phyloP scores from a whole-genome alignment of 1,140 invertebrate genomes.

The Aphidius gifuensis region DNA sequence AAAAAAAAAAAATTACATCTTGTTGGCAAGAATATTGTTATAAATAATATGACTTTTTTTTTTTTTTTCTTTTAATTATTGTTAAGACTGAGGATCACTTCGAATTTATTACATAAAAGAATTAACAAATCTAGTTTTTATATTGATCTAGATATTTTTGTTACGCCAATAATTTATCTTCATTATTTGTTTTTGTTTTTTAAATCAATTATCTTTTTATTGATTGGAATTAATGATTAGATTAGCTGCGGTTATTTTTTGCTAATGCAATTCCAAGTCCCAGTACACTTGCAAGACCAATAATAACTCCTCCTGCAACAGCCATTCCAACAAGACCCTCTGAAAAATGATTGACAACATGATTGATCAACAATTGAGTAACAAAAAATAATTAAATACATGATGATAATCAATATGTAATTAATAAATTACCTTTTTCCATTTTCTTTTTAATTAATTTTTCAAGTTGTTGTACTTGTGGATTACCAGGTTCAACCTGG shows the following conservation, averaged over 20 bases:
- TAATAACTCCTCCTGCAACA: slow-evolving; percentile 75
- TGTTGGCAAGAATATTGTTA: too few relatives aligned
- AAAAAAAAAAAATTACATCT: too few relatives aligned
- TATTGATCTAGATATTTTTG: too few relatives aligned
- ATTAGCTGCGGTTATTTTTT: slow-evolving; percentile 46
- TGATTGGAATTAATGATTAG: background rate
- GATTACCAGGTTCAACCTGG: slow-evolving; percentile 85
- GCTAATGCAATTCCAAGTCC: slow-evolving; percentile 76
- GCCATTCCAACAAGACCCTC: slow-evolving; percentile 87
- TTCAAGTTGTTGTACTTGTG: slow-evolving; percentile 80
- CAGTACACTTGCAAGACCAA: slow-evolving; percentile 77
- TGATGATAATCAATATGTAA: background rate
- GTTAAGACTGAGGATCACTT: too few relatives aligned
- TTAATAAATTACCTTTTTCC: slow-evolving; percentile 67
- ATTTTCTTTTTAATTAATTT: slow-evolving; percentile 81
- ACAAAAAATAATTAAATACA: too few relatives aligned
- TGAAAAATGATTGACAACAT: slow-evolving; percentile 46
- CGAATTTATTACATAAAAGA: too few relatives aligned
- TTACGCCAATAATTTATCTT: too few relatives aligned
- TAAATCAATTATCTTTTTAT: too few relatives aligned
- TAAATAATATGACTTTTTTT: too few relatives aligned
- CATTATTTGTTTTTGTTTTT: too few relatives aligned
- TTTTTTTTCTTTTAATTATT: too few relatives aligned
- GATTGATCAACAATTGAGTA: background rate
- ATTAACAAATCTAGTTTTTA: too few relatives aligned